These are phyloP conservation scores for Anas capensis DNA, from an alignment of 2,797 vertebrate genomes.

Conservation along the genomic window DNA sequence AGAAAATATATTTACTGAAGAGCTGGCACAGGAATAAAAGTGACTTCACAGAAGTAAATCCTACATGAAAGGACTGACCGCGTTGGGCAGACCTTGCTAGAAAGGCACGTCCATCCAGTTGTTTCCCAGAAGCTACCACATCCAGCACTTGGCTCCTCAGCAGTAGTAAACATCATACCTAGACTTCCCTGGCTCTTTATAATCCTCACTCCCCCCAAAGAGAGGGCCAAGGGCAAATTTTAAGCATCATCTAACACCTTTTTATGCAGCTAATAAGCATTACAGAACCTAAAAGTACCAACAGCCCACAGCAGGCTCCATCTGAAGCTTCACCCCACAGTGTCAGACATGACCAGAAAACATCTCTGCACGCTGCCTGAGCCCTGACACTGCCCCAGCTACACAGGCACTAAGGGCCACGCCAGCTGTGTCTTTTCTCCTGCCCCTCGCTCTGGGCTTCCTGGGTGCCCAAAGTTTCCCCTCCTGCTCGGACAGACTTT, in stretches of 20 bases:
- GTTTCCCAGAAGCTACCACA: background rate
- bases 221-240: background rate
- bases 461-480: accelerated
- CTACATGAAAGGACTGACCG: background rate
- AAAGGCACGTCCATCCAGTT: background rate
- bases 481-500: background rate
- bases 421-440: background rate
- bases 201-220: background rate
- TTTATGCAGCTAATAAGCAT: accelerated
- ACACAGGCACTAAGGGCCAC: accelerated
- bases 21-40: background rate
- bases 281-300: background rate
- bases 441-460: accelerated
- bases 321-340: background rate
- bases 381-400: background rate
- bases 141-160: background rate
- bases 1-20: constrained; percentile 47
- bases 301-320: background rate
- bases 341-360: accelerated
- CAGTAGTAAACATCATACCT: background rate
- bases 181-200: background rate
- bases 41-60: background rate
- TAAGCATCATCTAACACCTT: background rate
- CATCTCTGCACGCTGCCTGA: accelerated
- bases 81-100: background rate